Conservation (phyloP, 2,888 invertebrate genomes). For the Clistopyga incitator region DNA sequence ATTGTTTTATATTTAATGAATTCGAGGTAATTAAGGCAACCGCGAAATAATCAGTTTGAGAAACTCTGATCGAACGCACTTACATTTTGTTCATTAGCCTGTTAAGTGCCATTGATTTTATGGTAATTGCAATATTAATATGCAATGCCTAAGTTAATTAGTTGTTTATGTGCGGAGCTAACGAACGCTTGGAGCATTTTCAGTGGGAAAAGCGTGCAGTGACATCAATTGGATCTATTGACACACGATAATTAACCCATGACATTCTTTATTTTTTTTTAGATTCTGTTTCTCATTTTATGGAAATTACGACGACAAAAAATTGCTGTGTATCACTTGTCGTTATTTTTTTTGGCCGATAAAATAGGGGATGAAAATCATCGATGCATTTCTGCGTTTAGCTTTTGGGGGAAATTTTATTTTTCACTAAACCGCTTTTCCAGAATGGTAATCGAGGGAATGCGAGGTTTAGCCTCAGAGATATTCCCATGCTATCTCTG, state of each 20-base stretch:
- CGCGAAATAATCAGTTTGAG: not conserved
- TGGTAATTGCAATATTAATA: not conserved
- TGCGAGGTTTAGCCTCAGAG: not conserved
- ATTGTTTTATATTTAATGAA: too few relatives aligned
- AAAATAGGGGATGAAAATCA: not conserved
- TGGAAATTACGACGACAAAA: too few relatives aligned
- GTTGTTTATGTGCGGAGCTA: not conserved
- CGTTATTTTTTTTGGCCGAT: too few relatives aligned
- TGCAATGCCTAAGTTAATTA: too few relatives aligned
- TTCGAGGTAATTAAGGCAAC: too few relatives aligned
- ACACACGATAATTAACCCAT: not conserved
- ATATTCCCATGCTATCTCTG: slow-evolving; percentile 10
- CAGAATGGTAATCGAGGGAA: slow-evolving; percentile 7
- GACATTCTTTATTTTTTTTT: too few relatives aligned
- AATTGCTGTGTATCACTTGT: too few relatives aligned
- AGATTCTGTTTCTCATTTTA: not conserved
- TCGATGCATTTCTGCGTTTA: not conserved
- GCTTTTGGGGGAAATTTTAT: too few relatives aligned
- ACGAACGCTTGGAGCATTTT: not conserved
- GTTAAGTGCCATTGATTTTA: not conserved
- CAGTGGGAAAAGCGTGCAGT: not conserved
- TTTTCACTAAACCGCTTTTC: too few relatives aligned
- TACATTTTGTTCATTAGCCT: not conserved
- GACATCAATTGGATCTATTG: not conserved
- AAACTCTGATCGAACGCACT: not conserved